Evolutionary conservation across 64 coral and sea anemone species (phyloP).

Genomic region (Pocillopora verrucosa): DNA sequence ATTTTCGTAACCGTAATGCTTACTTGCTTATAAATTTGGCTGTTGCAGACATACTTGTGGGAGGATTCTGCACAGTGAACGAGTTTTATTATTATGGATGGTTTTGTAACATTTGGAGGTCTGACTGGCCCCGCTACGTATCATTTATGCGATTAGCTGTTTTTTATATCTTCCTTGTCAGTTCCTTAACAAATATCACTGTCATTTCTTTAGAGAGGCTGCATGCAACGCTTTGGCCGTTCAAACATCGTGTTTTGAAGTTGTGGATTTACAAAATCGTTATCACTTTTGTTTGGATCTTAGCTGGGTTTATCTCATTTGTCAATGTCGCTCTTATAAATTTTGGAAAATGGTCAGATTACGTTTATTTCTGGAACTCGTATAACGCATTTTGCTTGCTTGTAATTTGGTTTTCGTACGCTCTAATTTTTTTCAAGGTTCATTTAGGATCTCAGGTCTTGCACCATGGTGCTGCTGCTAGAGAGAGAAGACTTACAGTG

Average conservation of each 20-base stretch:
- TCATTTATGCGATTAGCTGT: too few species aligned
- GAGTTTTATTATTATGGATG: background rate
- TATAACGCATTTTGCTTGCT: background rate
- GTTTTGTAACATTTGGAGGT: background rate
- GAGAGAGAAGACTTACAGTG: conserved; percentile 8
- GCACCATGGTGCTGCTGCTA: background rate
- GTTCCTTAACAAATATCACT: too few species aligned
- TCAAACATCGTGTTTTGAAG: background rate
- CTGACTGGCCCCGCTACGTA: too few species aligned
- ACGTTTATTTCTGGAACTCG: background rate
- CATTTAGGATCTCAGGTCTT: background rate
- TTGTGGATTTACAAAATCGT: background rate
- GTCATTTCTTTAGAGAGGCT: too few species aligned
- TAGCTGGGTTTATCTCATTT: background rate
- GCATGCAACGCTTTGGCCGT: background rate
- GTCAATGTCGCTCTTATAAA: background rate
- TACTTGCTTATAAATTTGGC: background rate
- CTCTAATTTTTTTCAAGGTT: background rate
- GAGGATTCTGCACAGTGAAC: background rate
- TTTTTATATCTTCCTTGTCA: too few species aligned
- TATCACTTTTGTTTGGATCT: background rate
- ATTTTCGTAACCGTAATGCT: background rate
- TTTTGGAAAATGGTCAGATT: background rate
- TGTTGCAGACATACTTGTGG: background rate
- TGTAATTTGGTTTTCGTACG: background rate